Percentiles rank a stretch among this genome's conserved stretches.
Evolutionary conservation across 2,888 invertebrate genomes (phyloP).

Genomic region (Drepanosiphum platanoidis): DNA sequence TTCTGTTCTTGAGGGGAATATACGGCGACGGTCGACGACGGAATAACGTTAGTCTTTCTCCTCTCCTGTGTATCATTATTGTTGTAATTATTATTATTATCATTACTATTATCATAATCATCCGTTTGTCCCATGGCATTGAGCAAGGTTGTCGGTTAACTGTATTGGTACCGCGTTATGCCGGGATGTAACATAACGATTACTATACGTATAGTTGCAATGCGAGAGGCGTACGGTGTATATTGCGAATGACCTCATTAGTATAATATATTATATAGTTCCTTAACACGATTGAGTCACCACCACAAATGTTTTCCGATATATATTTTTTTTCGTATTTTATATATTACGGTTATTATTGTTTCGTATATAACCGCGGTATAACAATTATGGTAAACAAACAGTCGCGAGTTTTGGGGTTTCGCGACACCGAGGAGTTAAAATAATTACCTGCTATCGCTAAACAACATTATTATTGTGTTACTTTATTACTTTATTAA

Average conservation of each 20-base stretch:
- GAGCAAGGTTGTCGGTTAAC: constrained; percentile 42
- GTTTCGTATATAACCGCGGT: no score
- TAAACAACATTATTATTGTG: no score
- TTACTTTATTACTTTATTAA: no score
- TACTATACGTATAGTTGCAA: not conserved
- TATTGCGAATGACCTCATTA: constrained; percentile 38
- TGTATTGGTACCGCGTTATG: no score
- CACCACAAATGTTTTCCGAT: constrained; percentile 11
- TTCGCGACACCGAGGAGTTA: no score
- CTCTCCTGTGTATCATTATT: not conserved
- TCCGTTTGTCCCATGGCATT: constrained; percentile 19
- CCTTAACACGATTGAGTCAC: constrained; percentile 35
- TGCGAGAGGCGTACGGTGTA: not conserved
- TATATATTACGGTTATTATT: no score
- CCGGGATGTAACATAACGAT: not conserved
- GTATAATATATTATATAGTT: not conserved
- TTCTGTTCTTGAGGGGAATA: no score
- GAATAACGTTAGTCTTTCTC: not conserved
- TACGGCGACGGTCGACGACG: no score
- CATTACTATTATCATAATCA: not conserved
- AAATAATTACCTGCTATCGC: no score
- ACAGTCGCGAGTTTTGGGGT: not conserved
- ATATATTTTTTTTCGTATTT: no score
- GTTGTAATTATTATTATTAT: not conserved
- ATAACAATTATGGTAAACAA: no score